phyloP scores from a whole-genome alignment of 2,888 invertebrate genomes.

The Tuta absoluta region DNA sequence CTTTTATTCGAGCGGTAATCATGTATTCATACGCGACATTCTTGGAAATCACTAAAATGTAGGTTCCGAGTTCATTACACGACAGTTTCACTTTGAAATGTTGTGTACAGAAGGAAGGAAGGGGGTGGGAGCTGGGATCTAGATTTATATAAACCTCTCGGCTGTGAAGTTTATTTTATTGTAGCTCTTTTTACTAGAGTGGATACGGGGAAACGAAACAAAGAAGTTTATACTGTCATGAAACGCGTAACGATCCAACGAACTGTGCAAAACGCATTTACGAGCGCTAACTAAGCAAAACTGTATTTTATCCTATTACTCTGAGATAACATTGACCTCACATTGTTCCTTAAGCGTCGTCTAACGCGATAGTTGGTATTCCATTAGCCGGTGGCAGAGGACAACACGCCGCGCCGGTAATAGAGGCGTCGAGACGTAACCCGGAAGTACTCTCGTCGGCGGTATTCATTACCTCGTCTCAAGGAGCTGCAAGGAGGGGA shows the following conservation, averaged over 20 bases:
- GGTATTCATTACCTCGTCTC: slow-evolving; percentile 15
- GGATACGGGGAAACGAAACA: not conserved
- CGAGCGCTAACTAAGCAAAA: not conserved
- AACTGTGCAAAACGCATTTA: not conserved
- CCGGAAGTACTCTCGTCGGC: slow-evolving; percentile 7
- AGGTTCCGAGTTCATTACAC: slow-evolving; percentile 2
- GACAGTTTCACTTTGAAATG: not conserved
- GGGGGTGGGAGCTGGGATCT: not conserved
- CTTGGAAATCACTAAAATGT: slow-evolving; percentile 14
- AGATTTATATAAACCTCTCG: slow-evolving; percentile 6
- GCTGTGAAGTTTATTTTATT: slow-evolving; percentile 3
- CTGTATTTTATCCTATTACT: too few species aligned
- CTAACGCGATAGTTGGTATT: slow-evolving; percentile 11
- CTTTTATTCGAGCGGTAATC: slow-evolving; percentile 29
- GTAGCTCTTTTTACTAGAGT: not conserved
- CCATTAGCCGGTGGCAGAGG: not conserved
- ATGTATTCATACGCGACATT: slow-evolving; percentile 27
- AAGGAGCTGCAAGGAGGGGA: not conserved
- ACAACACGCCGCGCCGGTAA: not conserved
- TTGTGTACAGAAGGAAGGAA: too few species aligned
- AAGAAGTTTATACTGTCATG: not conserved
- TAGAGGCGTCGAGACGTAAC: slow-evolving; percentile 9
- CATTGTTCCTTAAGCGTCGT: not conserved
- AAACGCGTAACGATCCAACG: slow-evolving; percentile 2
- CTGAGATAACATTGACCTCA: not conserved